Evolutionary conservation across 2,888 invertebrate genomes (phyloP).

Genomic region (Xiphydria camelus): DNA sequence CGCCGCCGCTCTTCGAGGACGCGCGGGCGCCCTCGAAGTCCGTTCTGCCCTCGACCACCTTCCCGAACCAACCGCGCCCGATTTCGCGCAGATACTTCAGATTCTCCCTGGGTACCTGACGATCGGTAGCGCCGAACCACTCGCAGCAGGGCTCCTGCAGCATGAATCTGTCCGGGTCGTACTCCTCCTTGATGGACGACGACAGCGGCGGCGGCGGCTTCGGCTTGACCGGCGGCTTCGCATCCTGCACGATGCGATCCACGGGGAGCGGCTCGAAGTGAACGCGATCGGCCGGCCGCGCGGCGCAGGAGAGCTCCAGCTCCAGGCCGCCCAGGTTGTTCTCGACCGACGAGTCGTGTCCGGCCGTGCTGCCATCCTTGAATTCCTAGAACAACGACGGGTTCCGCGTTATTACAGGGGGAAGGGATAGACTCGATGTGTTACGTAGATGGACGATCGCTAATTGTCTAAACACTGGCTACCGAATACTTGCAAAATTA

Average conservation of each 20-base stretch:
- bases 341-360: conserved; percentile 40
- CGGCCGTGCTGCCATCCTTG: conserved; percentile 46
- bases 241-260: conserved; percentile 41
- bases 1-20: conserved; percentile 35
- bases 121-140: conserved; percentile 46
- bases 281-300: conserved; percentile 36
- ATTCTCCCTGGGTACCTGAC: conserved; percentile 69
- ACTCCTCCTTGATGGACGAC: conserved; percentile 33
- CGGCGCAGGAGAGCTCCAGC: conserved; percentile 44
- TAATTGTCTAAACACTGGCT: background rate
- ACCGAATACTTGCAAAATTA: conserved; percentile 29
- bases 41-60: conserved; percentile 81
- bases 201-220: conserved; percentile 45
- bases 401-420: no score
- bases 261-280: conserved; percentile 50
- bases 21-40: conserved; percentile 30
- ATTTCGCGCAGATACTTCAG: conserved; percentile 82
- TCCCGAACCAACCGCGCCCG: conserved; percentile 85
- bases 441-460: no score
- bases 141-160: conserved; percentile 40
- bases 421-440: no score
- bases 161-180: conserved; percentile 30
- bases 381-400: conserved; percentile 48
- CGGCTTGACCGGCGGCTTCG: conserved; percentile 24
- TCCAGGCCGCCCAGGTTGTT: conserved; percentile 44